Conservation (phyloP, 2,797 vertebrate genomes). For the Psittacula derbiana region DNA sequence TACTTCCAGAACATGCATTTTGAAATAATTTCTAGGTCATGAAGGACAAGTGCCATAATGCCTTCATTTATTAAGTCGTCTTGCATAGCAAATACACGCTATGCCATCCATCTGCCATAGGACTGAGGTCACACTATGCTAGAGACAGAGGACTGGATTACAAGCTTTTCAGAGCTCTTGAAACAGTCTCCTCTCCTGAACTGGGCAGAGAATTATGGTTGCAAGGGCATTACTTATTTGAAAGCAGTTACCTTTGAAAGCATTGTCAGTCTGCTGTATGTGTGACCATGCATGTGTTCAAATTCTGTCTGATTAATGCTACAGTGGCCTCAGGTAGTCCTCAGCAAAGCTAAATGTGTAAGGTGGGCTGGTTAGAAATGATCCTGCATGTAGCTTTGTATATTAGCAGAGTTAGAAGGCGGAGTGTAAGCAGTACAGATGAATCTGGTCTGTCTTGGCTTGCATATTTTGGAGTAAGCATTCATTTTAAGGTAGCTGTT, state of each 20-base stretch:
- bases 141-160: neutral
- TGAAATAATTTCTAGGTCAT: neutral
- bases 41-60: neutral
- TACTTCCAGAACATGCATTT: neutral
- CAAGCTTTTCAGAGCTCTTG: neutral
- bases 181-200: neutral
- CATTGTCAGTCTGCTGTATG: neutral
- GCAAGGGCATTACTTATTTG: neutral
- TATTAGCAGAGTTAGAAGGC: neutral
- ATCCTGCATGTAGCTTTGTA: fast-evolving
- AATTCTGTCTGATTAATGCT: neutral
- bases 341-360: fast-evolving
- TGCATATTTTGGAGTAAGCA: neutral
- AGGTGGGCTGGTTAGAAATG: fast-evolving
- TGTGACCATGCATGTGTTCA: neutral
- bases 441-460: neutral
- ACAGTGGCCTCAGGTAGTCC: neutral
- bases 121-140: neutral
- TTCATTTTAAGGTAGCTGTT: neutral
- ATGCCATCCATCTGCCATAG: neutral
- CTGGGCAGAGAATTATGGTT: neutral
- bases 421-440: neutral
- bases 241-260: neutral
- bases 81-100: neutral
- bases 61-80: neutral